These are phyloP conservation scores for Invenusta paracnida DNA, from an alignment of 2,888 invertebrate genomes.

Conservation along the genomic window DNA sequence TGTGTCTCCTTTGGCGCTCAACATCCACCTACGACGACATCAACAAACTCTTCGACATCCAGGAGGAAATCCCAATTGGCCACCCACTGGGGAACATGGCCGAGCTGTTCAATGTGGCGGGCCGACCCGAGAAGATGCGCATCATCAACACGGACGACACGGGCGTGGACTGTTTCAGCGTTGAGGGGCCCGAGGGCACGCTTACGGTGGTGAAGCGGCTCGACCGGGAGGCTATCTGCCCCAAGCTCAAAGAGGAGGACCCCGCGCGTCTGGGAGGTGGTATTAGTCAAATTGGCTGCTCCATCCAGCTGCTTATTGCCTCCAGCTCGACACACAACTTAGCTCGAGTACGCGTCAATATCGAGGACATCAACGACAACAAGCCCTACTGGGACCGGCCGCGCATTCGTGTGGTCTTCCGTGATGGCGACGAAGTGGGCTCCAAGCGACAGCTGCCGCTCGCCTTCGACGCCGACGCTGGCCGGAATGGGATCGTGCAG, in stretches of 20 bases:
- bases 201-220: neutral
- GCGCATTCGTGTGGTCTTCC: neutral
- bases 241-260: neutral
- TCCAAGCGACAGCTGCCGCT: neutral
- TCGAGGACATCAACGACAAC: conserved; percentile 36
- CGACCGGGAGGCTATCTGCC: neutral
- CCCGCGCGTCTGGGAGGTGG: neutral
- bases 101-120: neutral
- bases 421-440: conserved; percentile 25
- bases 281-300: neutral
- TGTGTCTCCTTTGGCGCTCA: neutral
- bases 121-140: neutral
- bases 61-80: neutral
- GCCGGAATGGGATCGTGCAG: conserved; percentile 7
- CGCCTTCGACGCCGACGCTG: conserved; percentile 24
- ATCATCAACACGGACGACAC: neutral
- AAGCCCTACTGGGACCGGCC: conserved; percentile 20
- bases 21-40: neutral
- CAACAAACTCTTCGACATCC: neutral
- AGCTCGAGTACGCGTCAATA: neutral
- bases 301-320: neutral
- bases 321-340: neutral
- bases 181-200: neutral
- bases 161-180: neutral
- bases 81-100: neutral